Conservation (phyloP, 2,113 vertebrate genomes). For the Prietella phreatophila region DNA sequence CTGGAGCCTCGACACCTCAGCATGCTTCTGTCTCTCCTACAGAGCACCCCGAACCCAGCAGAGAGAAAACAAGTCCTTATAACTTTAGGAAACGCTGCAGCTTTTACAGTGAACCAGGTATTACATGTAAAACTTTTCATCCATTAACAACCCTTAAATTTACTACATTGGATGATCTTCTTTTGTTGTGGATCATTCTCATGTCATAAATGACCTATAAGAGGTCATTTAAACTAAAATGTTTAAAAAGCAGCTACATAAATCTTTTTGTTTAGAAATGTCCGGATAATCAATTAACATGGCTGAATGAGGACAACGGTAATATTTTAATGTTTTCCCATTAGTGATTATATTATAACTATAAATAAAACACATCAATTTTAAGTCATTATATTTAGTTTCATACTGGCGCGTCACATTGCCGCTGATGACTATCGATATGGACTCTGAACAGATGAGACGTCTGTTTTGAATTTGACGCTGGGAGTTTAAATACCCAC, state of each 20-base stretch:
- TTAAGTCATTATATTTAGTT: not conserved
- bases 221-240: not conserved
- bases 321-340: too few species aligned
- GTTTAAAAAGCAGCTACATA: not conserved
- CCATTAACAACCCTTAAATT: not conserved
- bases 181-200: not conserved
- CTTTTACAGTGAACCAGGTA: slow-evolving; percentile 92
- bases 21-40: slow-evolving; percentile 82
- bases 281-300: too few species aligned
- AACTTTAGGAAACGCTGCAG: slow-evolving; percentile 87
- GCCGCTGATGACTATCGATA: not conserved
- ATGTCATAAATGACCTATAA: not conserved
- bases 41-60: slow-evolving; percentile 70
- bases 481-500: too few species aligned
- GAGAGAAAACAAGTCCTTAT: slow-evolving; percentile 80
- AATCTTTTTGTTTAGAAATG: not conserved
- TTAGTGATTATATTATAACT: too few species aligned
- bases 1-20: slow-evolving; percentile 77
- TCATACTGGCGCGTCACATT: not conserved
- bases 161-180: not conserved
- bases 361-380: too few species aligned
- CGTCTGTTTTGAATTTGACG: not conserved
- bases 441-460: not conserved
- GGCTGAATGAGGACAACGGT: too few species aligned
- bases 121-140: not conserved